A percentile compares a stretch with the other conserved stretches of the same genome.
These are phyloP conservation scores for Poecile montanus DNA, from an alignment of 2,797 vertebrate species.

Conservation along the genomic window DNA sequence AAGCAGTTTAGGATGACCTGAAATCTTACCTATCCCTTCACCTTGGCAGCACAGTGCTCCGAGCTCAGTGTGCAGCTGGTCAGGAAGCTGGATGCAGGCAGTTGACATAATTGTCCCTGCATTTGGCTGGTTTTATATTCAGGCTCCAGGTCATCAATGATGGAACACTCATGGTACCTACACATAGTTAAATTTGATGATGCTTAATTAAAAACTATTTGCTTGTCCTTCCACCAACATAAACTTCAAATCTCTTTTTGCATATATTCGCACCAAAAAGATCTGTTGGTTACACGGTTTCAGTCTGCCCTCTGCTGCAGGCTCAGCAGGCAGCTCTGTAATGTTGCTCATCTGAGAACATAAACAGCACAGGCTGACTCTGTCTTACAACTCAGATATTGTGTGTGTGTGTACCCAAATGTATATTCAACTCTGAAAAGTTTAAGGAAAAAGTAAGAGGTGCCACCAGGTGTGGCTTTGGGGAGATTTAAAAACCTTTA, in stretches of 20 bases:
- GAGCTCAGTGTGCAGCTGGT: not conserved
- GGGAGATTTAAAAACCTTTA: not conserved
- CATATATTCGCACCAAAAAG: rapidly evolving
- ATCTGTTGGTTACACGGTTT: not conserved
- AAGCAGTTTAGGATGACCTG: not conserved
- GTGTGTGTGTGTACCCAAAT: rapidly evolving
- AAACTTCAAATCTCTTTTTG: not conserved
- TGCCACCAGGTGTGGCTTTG: not conserved
- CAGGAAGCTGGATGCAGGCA: not conserved
- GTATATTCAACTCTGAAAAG: not conserved
- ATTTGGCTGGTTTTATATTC: not conserved
- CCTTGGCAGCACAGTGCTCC: rapidly evolving
- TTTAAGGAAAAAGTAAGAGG: not conserved
- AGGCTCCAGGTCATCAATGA: not conserved
- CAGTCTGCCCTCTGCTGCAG: slow-evolving; percentile 52
- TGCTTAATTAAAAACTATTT: not conserved
- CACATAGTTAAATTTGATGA: not conserved
- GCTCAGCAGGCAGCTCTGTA: not conserved
- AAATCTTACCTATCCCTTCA: not conserved
- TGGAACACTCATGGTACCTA: not conserved
- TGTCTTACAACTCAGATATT: not conserved
- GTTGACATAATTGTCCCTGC: rapidly evolving
- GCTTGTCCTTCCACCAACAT: not conserved
- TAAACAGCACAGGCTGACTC: too few relatives aligned
- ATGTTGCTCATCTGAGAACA: rapidly evolving